phyloP scores from a whole-genome alignment of 1,140 invertebrate species.

The Leptinotarsa defecta region DNA sequence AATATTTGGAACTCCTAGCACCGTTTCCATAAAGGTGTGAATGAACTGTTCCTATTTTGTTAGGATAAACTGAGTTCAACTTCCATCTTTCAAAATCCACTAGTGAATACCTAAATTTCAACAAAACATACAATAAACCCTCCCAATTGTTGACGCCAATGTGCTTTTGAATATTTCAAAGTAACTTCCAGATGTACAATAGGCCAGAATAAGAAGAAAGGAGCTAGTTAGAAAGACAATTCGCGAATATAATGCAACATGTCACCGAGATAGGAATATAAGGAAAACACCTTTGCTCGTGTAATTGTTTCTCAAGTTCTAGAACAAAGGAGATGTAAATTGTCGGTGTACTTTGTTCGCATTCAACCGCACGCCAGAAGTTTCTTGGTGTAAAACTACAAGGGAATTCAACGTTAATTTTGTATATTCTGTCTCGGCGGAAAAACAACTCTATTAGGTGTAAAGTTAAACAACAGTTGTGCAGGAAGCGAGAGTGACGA shows the following conservation, averaged over 20 bases:
- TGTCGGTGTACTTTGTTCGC: conserved; percentile 29
- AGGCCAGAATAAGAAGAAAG: conserved; percentile 44
- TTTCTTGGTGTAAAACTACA: conserved; percentile 17
- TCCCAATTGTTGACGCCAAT: neutral
- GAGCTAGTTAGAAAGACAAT: conserved; percentile 46
- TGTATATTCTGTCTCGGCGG: conserved; percentile 8
- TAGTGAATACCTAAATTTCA: too few relatives aligned
- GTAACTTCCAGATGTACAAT: conserved; percentile 51
- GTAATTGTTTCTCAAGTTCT: conserved; percentile 40
- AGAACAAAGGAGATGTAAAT: conserved; percentile 44
- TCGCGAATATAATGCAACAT: conserved; percentile 42
- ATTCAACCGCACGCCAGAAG: conserved; percentile 18
- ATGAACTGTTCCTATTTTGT: too few relatives aligned
- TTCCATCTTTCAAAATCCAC: too few relatives aligned
- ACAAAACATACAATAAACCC: too few relatives aligned
- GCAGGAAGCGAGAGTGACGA: conserved; percentile 1
- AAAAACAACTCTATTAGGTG: conserved; percentile 13
- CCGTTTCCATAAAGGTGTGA: too few relatives aligned
- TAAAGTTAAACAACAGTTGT: conserved; percentile 16
- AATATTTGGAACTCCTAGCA: too few relatives aligned
- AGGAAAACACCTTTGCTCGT: conserved; percentile 44
- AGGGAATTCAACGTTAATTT: conserved; percentile 14
- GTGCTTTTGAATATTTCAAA: conserved; percentile 44
- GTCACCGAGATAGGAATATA: conserved; percentile 38
- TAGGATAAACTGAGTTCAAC: too few relatives aligned